Base-by-base conservation (phyloP, 2,113 vertebrate genomes). In the Semnopithecus entellus region DNA sequence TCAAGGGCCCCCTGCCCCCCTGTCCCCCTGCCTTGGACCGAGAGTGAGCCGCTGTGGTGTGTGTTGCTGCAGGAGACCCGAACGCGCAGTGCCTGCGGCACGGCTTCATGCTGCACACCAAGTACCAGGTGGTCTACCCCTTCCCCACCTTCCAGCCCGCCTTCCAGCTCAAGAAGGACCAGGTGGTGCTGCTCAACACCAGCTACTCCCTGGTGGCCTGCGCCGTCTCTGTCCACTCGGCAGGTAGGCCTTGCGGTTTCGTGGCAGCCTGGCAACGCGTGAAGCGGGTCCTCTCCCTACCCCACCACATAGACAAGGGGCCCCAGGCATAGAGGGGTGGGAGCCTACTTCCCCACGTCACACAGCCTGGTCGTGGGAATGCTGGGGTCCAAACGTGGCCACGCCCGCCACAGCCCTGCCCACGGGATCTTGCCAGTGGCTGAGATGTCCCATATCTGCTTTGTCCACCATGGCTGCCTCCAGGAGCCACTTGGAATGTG, bases 71-170 rank as follows among this genome's bases (percentile, higher is more conserved):
- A 96, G 64, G 98, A 95, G 99, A 99, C 43, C 96, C 98, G 0
- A 98, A 98, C 1, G 98, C 98, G 0, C 99, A 99, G 88, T 99
- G 99, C 98, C 98, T 99, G 86, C 99, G 99, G 91, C 99, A 99
- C 0, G 99, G 99, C 86, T 99, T 99, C 88, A 99, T 99, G 96
- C 98, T 99, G 73, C 99, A 99, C 96, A 99, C 99, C 95, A 99
- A 99, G 98, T 99, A 99, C 98, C 99, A 99, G 98, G 99, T 99
- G 98, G 99, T 99, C 3, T 99, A 99, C 95, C 99, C 99, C 0
- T 99, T 99, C 97, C 99, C 99, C 66, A 99, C 99, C 57, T 99
- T 99, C 98, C 99, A 99, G 98, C 99, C 99, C 1, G 99, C 99
- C 83, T 99, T 99, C 98, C 99, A 99, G 98, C 99, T 99, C 94